Evolutionary conservation across 2,888 invertebrate species (phyloP).

Genomic region (Scaptomyza cyrtandrae): DNA sequence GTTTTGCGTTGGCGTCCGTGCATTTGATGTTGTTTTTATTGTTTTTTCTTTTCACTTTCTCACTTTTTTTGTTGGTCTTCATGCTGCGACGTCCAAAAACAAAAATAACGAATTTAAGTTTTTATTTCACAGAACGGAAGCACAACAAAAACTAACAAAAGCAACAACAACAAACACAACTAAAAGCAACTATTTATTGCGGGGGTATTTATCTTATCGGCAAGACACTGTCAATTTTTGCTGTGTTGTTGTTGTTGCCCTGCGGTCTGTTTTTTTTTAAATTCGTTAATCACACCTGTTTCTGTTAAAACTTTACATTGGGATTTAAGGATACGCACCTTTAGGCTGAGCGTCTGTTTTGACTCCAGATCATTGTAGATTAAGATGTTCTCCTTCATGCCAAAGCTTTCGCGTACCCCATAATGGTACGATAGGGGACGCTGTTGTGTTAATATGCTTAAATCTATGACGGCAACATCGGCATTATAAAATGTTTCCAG

Average conservation of each 20-base stretch:
- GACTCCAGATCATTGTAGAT: slow-evolving; percentile 95
- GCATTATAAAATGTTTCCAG: slow-evolving; percentile 99
- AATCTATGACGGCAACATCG: slow-evolving; percentile 97
- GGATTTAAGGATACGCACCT: slow-evolving; percentile 86
- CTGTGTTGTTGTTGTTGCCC: slow-evolving; percentile 21
- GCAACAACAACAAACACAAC: slow-evolving; percentile 7
- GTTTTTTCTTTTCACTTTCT: slow-evolving; percentile 22
- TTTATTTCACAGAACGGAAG: slow-evolving; percentile 54
- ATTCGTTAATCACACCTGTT: slow-evolving; percentile 43
- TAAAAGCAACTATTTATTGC: slow-evolving; percentile 34
- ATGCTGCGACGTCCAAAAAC: slow-evolving; percentile 57
- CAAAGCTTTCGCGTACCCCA: slow-evolving; percentile 98
- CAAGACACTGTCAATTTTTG: slow-evolving; percentile 55
- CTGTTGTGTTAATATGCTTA: slow-evolving; percentile 95
- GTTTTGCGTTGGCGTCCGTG: slow-evolving; percentile 67
- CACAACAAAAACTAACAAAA: slow-evolving; percentile 41
- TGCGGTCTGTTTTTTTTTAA: slow-evolving; percentile 25
- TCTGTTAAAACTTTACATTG: not conserved
- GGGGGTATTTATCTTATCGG: slow-evolving; percentile 68
- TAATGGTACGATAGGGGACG: slow-evolving; percentile 97
- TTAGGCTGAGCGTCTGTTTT: slow-evolving; percentile 93
- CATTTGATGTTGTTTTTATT: slow-evolving; percentile 52
- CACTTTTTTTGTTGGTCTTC: slow-evolving; percentile 39
- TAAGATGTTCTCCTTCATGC: slow-evolving; percentile 97
- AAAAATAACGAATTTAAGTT: slow-evolving; percentile 46